phyloP scores from a whole-genome alignment of 2,797 vertebrate genomes.

The Macrochelys suwanniensis region DNA sequence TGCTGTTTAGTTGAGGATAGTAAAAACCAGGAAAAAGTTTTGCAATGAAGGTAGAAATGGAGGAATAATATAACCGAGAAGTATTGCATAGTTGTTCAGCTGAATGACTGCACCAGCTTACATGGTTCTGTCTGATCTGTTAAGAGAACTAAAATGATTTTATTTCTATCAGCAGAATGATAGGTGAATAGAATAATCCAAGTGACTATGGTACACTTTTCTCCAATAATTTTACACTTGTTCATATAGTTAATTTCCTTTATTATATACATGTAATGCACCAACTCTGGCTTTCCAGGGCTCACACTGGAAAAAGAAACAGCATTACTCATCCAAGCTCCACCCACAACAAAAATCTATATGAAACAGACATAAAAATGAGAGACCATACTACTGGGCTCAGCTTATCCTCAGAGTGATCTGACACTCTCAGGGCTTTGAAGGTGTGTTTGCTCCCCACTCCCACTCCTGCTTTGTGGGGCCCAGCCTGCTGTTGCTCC shows the following conservation, averaged over 20 bases:
- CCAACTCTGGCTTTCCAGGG: not conserved
- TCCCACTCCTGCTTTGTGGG: accelerated
- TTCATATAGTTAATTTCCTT: not conserved
- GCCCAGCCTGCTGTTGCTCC: not conserved
- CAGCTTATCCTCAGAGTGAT: not conserved
- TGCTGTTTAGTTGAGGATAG: not conserved
- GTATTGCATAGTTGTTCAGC: not conserved
- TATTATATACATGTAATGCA: not conserved
- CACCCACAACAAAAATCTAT: not conserved
- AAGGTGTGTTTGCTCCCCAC: not conserved
- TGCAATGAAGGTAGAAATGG: too few relatives aligned
- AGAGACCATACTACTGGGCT: not conserved
- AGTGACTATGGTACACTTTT: not conserved
- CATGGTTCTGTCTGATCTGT: not conserved
- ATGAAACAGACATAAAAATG: not conserved
- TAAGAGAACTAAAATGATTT: not conserved
- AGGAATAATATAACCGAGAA: not conserved
- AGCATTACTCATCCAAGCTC: accelerated
- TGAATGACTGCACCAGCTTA: not conserved
- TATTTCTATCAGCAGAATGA: not conserved
- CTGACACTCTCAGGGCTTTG: not conserved
- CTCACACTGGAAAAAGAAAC: not conserved
- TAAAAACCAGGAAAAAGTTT: not conserved
- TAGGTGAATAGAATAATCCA: not conserved
- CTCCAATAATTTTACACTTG: not conserved